Base-by-base conservation (phyloP, 2,797 vertebrate genomes). In the Leucoraja ocellata region DNA sequence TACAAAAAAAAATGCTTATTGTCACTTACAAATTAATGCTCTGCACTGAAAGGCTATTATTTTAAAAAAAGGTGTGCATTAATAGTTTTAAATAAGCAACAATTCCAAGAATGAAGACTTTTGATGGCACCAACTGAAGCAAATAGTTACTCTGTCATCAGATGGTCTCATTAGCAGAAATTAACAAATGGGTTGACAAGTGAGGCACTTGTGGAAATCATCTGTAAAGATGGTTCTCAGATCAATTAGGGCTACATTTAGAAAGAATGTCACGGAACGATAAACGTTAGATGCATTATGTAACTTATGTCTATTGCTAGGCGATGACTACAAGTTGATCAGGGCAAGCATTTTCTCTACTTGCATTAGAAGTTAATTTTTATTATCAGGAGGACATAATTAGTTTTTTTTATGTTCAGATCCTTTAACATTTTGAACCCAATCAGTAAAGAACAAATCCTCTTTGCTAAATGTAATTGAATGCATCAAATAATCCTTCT, bases 91-190 rank as follows among this genome's bases (percentile, higher is more conserved):
- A 94, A 93, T 91, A 93, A 94, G 25, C 63, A 90, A 39, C 81
- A 93, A 83, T 58, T 2, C 0, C 93, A 94, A 93, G 46, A 93
- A 63, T 94, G 68, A 94, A 94, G 93, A 16, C 86, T 94, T 93
- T 93, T 93, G 81, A 94, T 94, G 93, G 93, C 93, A 94, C 93
- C 94, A 83, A 94, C 93, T 93, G 58, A 94, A 94, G 94, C 94
- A 94, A 94, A 94, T 94, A 93, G 93, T 36, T 93, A 32, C 94
- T 94, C 93, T 94, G 88, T 94, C 93, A 95, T 93, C 90, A 94
- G 94, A 83, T 94, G 14, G 0, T 94, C 95, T 94, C 46, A 94
- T 91, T 94, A 95, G 74, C 93, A 94, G 65, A 93, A 95, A 94
- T 94, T 93, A 94, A 94, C 74, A 94, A 93, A 94, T 76, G 74